Conservation (phyloP, 1,140 invertebrate genomes). For the Brachystomella parvula region DNA sequence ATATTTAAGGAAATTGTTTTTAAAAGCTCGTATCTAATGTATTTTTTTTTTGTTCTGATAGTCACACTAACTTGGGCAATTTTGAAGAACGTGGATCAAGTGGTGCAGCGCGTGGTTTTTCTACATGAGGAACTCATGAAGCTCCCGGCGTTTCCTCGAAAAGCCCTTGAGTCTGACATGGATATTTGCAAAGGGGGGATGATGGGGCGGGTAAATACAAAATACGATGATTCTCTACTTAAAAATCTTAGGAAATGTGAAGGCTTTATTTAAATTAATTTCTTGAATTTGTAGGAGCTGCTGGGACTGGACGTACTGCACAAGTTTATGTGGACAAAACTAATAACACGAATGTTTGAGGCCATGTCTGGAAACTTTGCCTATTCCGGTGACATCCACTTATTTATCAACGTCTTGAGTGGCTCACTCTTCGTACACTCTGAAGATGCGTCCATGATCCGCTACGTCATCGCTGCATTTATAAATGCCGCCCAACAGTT, state of each 20-base stretch:
- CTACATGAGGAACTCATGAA: constrained; percentile 98
- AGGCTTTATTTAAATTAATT: not conserved
- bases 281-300: constrained; percentile 58
- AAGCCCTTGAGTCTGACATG: constrained; percentile 92
- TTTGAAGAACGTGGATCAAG: constrained; percentile 57
- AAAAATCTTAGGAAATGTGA: not conserved
- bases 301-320: constrained; percentile 91
- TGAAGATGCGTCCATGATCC: constrained; percentile 88
- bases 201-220: constrained; percentile 65
- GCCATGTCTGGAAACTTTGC: constrained; percentile 98
- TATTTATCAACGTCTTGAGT: constrained; percentile 96
- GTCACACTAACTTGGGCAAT: constrained; percentile 81
- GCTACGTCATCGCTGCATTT: constrained; percentile 93
- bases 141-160: constrained; percentile 93
- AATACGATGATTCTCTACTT: not conserved
- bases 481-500: constrained; percentile 94
- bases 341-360: constrained; percentile 95
- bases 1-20: too few species aligned
- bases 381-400: constrained; percentile 91
- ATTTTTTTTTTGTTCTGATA: constrained; percentile 30
- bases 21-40: too few species aligned
- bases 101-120: constrained; percentile 93
- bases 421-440: constrained; percentile 93
- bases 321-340: constrained; percentile 96
- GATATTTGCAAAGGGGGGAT: constrained; percentile 83